phyloP scores from a whole-genome alignment of 2,113 vertebrate species.

The Vombatus ursinus region DNA sequence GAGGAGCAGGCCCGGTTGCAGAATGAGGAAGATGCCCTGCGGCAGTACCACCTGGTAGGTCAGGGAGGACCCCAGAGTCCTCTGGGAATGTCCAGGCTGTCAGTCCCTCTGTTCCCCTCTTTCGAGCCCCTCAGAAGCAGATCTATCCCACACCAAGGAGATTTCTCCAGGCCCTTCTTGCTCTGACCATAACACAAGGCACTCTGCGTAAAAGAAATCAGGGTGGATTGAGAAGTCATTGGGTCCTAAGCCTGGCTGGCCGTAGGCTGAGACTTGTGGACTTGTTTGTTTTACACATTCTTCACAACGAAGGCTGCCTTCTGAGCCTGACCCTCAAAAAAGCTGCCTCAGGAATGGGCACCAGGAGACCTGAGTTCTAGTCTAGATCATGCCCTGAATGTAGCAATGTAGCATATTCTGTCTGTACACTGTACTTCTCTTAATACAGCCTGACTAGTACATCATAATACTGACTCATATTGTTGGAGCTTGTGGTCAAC shows the following conservation, averaged over 20 bases:
- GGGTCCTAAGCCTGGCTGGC: background rate
- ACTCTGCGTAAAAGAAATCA: background rate
- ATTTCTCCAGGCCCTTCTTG: background rate
- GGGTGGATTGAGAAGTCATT: background rate
- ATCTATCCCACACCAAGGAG: background rate
- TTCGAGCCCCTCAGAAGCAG: background rate
- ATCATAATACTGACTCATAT: background rate
- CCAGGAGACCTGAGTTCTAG: background rate
- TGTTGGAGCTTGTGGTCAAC: background rate
- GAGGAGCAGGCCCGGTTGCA: conserved; percentile 83
- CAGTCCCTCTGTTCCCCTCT: background rate
- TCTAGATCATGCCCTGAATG: background rate
- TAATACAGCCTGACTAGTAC: background rate
- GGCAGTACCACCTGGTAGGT: conserved; percentile 86
- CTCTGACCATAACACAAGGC: background rate
- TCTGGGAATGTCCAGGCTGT: background rate
- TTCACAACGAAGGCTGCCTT: background rate
- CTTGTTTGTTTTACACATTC: background rate
- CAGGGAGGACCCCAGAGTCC: background rate
- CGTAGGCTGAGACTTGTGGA: background rate
- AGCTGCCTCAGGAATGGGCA: background rate
- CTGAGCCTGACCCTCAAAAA: background rate
- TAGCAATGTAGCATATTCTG: background rate
- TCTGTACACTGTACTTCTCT: background rate
- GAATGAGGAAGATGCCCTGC: conserved; percentile 79